These are phyloP conservation scores for Verasper variegatus DNA, from an alignment of 2,113 vertebrate species.

Conservation along the genomic window DNA sequence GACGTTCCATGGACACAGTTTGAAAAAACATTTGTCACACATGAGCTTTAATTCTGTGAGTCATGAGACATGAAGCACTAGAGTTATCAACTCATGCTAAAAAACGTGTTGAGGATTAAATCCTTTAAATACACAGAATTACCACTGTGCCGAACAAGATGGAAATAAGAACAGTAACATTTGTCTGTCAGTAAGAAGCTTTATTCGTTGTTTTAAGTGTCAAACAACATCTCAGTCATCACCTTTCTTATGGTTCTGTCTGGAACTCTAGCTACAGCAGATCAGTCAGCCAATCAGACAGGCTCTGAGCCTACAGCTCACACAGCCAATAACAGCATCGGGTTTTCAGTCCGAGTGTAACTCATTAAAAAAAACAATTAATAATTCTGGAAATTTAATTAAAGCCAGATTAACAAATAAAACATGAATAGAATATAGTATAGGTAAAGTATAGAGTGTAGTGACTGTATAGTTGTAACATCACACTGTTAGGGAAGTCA, in stretches of 20 bases:
- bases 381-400: background rate
- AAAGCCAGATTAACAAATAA: background rate
- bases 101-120: too few relatives aligned
- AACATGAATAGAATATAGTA: too few relatives aligned
- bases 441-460: too few relatives aligned
- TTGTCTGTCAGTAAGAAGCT: too few relatives aligned
- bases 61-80: conserved; percentile 1
- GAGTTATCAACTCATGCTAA: too few relatives aligned
- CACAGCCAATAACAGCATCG: background rate
- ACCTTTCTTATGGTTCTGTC: background rate
- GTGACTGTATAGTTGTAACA: too few relatives aligned
- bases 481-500: too few relatives aligned
- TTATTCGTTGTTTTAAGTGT: background rate
- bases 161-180: too few relatives aligned
- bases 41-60: conserved; percentile 7
- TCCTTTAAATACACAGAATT: too few relatives aligned
- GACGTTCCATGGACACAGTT: conserved; percentile 38
- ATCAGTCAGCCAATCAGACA: background rate
- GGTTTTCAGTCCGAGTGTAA: background rate
- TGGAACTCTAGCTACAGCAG: background rate
- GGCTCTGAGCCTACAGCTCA: background rate
- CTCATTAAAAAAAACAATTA: background rate
- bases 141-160: too few relatives aligned
- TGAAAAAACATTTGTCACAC: conserved; percentile 31
- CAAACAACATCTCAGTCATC: background rate